Percentiles rank a stretch among this genome's conserved stretches.
phyloP scores from a whole-genome alignment of 2,797 vertebrate species.

The Discoglossus pictus region DNA sequence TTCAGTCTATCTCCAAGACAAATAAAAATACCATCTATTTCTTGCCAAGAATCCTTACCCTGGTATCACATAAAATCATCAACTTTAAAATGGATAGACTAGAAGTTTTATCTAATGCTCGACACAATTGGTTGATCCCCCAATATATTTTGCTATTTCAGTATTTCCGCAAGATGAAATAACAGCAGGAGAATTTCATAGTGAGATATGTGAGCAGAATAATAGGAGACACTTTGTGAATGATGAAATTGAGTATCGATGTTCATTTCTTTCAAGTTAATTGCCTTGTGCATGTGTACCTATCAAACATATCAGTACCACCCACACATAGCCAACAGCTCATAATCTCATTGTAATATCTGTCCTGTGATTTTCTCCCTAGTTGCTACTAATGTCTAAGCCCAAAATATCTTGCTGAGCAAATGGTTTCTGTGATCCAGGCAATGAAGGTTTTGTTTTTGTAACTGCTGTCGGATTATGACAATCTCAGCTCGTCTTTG shows the following conservation, averaged over 20 bases:
- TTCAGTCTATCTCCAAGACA: slow-evolving; percentile 24
- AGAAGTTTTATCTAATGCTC: neutral
- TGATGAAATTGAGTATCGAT: too few relatives aligned
- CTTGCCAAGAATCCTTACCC: slow-evolving; percentile 18
- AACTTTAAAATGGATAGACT: slow-evolving; percentile 12
- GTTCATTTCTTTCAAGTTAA: neutral
- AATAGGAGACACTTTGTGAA: neutral
- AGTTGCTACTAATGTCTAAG: too few relatives aligned
- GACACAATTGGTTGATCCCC: too few relatives aligned
- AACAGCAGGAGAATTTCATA: slow-evolving; percentile 7
- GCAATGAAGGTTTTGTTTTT: too few relatives aligned
- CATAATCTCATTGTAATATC: too few relatives aligned
- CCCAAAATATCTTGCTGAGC: too few relatives aligned
- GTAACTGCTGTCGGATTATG: neutral
- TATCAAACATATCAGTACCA: too few relatives aligned
- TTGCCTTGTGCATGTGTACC: too few relatives aligned
- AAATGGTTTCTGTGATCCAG: too few relatives aligned
- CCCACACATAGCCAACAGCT: too few relatives aligned
- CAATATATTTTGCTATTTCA: too few relatives aligned
- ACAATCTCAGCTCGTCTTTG: neutral
- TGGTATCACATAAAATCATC: slow-evolving; percentile 14
- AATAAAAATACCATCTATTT: slow-evolving; percentile 24
- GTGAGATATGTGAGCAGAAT: slow-evolving; percentile 13
- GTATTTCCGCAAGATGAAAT: neutral
- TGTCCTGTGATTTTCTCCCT: too few relatives aligned